Evolutionary conservation across 2,888 invertebrate species (phyloP).

Genomic region (Penaeus monodon): DNA sequence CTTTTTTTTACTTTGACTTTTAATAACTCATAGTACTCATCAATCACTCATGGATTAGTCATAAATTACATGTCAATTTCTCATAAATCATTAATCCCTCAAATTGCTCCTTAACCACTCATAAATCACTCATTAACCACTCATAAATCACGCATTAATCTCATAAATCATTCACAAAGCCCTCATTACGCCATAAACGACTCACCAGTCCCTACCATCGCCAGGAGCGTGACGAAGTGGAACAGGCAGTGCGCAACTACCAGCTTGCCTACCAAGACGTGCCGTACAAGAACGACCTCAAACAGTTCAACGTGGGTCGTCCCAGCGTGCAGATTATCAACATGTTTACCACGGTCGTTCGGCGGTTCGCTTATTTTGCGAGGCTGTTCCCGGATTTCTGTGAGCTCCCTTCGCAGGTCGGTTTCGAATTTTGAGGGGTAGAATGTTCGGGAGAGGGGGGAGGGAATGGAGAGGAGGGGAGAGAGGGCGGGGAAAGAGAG

Average conservation of each 20-base stretch:
- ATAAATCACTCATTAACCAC: too few species aligned
- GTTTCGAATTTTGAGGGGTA: constrained; percentile 28
- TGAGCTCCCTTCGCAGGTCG: constrained; percentile 66
- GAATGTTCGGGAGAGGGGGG: background rate
- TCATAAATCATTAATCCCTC: too few species aligned
- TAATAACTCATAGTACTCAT: too few species aligned
- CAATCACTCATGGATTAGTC: too few species aligned
- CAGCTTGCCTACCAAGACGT: constrained; percentile 67
- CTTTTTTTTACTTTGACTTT: too few species aligned
- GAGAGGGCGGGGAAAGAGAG: background rate
- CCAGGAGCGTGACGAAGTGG: constrained; percentile 66
- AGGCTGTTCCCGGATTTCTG: constrained; percentile 67
- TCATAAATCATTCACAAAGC: too few species aligned
- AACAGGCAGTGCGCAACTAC: constrained; percentile 67
- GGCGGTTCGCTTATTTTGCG: constrained; percentile 68
- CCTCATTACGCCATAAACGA: background rate
- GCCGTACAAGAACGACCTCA: constrained; percentile 65
- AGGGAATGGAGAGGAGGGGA: background rate
- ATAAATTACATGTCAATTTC: too few species aligned
- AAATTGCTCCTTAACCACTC: too few species aligned
- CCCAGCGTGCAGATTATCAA: constrained; percentile 67
- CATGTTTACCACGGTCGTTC: constrained; percentile 68
- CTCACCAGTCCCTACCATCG: background rate
- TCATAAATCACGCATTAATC: too few species aligned
- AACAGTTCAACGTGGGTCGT: constrained; percentile 36